Evolutionary conservation across 2,797 vertebrate species (phyloP).

Genomic region (Botia kubotai): DNA sequence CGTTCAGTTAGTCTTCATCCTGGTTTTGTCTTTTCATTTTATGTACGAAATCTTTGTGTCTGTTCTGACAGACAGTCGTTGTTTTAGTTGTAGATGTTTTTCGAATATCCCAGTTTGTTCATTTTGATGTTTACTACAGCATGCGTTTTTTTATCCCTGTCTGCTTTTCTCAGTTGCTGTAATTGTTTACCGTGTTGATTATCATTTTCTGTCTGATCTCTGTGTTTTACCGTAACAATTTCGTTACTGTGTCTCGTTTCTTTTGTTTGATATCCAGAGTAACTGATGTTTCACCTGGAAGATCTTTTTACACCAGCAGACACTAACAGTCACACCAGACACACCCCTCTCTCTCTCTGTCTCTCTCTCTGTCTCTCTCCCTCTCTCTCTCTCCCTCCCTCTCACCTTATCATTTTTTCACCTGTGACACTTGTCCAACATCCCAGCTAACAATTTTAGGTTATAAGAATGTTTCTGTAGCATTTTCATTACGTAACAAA

Average conservation of each 20-base stretch:
- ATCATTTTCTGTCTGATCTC: constrained; percentile 26
- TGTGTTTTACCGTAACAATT: constrained; percentile 13
- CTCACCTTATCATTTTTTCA: constrained; percentile 35
- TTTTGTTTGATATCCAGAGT: constrained; percentile 54
- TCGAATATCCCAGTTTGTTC: constrained; percentile 25
- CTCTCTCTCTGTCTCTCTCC: background rate
- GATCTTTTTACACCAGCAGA: constrained; percentile 66
- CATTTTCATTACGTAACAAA: too few relatives aligned
- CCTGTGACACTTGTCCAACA: constrained; percentile 4
- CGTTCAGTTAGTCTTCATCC: constrained; percentile 47
- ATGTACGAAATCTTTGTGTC: constrained; percentile 41
- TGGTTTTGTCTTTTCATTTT: constrained; percentile 34
- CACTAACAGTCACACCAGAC: constrained; percentile 59
- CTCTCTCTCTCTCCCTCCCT: constrained; percentile 9
- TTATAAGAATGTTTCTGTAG: too few relatives aligned
- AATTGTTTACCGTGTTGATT: background rate
- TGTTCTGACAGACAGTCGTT: constrained; percentile 54
- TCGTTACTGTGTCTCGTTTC: constrained; percentile 57
- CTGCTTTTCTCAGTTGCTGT: constrained; percentile 47
- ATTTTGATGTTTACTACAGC: constrained; percentile 60
- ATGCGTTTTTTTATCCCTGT: constrained; percentile 61
- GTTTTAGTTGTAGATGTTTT: constrained; percentile 49
- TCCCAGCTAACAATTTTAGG: too few relatives aligned
- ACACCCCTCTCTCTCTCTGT: constrained; percentile 9
- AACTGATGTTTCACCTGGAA: constrained; percentile 44